These are phyloP conservation scores for Threskiornis aethiopicus DNA, from an alignment of 2,797 vertebrate species.

Conservation along the genomic window DNA sequence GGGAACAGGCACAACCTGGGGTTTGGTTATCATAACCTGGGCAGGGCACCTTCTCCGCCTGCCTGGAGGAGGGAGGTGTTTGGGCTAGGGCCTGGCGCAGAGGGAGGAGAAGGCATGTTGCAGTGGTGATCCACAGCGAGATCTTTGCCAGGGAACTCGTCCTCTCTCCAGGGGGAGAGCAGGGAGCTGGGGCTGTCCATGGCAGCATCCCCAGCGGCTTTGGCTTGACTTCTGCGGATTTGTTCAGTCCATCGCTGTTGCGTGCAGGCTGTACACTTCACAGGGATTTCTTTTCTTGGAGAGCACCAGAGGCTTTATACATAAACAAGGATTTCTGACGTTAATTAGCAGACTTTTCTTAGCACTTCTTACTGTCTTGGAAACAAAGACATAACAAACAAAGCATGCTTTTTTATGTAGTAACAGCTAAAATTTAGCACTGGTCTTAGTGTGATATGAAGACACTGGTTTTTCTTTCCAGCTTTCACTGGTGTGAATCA, in stretches of 20 bases:
- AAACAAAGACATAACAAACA: background rate
- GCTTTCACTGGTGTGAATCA: background rate
- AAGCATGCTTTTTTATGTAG: rapidly evolving
- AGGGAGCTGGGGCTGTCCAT: background rate
- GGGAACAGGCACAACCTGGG: rapidly evolving
- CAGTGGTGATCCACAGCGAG: background rate
- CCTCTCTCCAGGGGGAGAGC: rapidly evolving
- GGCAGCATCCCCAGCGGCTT: rapidly evolving
- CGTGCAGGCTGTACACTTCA: background rate
- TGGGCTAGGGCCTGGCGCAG: background rate
- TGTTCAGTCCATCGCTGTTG: background rate
- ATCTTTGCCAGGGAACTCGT: background rate
- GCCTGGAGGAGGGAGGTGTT: background rate
- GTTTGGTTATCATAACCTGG: background rate
- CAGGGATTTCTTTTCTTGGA: background rate
- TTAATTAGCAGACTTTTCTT: background rate
- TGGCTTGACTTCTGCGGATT: background rate
- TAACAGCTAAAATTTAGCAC: background rate
- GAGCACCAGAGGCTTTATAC: background rate
- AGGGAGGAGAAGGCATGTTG: background rate
- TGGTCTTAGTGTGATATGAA: background rate
- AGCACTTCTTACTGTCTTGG: background rate
- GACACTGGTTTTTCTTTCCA: background rate
- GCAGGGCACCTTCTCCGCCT: background rate
- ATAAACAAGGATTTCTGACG: background rate